phyloP scores from a whole-genome alignment of 37 sponge, comb jelly and placozoan species.

The Ephydatia muelleri region DNA sequence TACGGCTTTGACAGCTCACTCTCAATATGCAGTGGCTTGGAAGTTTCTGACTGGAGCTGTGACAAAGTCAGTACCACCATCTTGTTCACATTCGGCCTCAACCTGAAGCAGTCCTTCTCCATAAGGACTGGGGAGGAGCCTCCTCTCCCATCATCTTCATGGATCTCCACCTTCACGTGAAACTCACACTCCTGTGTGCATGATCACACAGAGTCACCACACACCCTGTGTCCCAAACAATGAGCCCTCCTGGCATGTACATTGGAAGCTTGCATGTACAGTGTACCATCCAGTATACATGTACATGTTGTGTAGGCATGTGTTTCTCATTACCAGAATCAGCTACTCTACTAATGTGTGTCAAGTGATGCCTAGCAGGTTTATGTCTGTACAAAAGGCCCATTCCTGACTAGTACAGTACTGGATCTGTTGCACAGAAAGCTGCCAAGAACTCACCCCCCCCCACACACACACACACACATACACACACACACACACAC shows the following conservation, averaged over 20 bases:
- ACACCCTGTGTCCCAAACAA: too few species aligned
- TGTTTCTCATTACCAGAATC: too few species aligned
- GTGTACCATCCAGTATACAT: neutral
- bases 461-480: too few species aligned
- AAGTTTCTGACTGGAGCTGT: constrained; percentile 29
- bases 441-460: too few species aligned
- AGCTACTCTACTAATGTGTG: too few species aligned
- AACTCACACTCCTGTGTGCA: constrained; percentile 37
- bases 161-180: constrained; percentile 72
- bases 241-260: too few species aligned
- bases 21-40: constrained; percentile 14
- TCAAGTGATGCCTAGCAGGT: too few species aligned
- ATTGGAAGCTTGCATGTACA: too few species aligned
- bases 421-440: too few species aligned
- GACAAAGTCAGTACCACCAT: constrained; percentile 47
- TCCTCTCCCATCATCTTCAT: constrained; percentile 83
- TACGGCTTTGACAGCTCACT: constrained; percentile 6
- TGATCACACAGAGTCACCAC: neutral
- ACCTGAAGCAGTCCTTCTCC: constrained; percentile 87
- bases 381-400: too few species aligned
- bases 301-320: neutral
- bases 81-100: constrained; percentile 64
- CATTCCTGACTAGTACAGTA: too few species aligned
- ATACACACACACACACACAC: too few species aligned
- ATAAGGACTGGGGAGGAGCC: constrained; percentile 32